These are phyloP conservation scores for Pachyrhynchus sulphureomaculatus DNA, from an alignment of 1,140 invertebrate species.

Conservation along the genomic window DNA sequence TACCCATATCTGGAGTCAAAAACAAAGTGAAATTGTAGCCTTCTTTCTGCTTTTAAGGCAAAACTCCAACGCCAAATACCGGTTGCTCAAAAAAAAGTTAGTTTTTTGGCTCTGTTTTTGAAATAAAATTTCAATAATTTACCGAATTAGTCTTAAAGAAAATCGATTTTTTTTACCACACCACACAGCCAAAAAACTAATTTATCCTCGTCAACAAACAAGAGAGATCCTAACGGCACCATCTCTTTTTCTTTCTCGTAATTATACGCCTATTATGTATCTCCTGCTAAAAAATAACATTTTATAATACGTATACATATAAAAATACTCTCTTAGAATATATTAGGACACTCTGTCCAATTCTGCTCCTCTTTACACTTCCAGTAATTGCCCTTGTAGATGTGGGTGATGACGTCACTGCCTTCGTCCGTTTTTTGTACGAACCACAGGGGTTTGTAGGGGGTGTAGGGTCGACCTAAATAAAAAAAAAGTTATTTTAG, in stretches of 20 bases:
- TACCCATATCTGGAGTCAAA: too few species aligned
- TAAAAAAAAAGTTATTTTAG: neutral
- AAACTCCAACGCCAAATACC: too few species aligned
- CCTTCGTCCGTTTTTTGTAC: slow-evolving; percentile 75
- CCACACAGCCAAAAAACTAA: neutral
- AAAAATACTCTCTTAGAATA: slow-evolving; percentile 65
- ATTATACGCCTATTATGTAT: slow-evolving; percentile 9
- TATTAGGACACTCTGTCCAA: slow-evolving; percentile 91
- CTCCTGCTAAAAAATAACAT: slow-evolving; percentile 14
- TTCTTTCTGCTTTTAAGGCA: too few species aligned
- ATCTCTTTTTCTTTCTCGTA: too few species aligned
- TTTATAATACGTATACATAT: slow-evolving; percentile 21
- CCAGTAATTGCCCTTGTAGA: slow-evolving; percentile 92
- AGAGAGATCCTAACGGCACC: too few species aligned
- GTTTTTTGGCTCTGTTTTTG: too few species aligned
- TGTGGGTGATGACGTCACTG: slow-evolving; percentile 80
- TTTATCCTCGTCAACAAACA: too few species aligned
- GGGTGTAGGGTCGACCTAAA: slow-evolving; percentile 68
- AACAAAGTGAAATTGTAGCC: too few species aligned
- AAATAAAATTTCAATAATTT: too few species aligned
- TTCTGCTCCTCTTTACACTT: slow-evolving; percentile 83
- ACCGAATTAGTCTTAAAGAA: too few species aligned
- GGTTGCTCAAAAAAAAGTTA: too few species aligned
- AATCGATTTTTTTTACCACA: too few species aligned
- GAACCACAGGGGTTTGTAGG: slow-evolving; percentile 93